phyloP scores from a whole-genome alignment of 2,888 invertebrate species.

The Brachyopa scutellaris region DNA sequence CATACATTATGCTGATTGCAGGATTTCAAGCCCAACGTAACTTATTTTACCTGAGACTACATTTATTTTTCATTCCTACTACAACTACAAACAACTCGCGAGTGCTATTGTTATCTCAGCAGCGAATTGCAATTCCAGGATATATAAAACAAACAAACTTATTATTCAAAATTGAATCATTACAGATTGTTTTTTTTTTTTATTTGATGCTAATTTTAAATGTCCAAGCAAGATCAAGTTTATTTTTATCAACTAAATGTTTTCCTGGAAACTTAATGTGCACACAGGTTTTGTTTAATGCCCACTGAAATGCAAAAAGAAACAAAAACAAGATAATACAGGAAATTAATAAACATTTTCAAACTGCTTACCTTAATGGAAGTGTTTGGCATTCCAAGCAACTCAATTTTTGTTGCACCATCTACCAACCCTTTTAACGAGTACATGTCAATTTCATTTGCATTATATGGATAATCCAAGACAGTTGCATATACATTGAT shows the following conservation, averaged over 20 bases:
- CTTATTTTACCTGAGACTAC: too few species aligned
- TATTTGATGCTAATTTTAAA: slow-evolving; percentile 78
- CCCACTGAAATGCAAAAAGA: slow-evolving; percentile 76
- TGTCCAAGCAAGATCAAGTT: slow-evolving; percentile 80
- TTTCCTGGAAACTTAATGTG: slow-evolving; percentile 79
- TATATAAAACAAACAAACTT: too few species aligned
- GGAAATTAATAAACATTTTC: slow-evolving; percentile 75
- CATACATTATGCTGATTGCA: too few species aligned
- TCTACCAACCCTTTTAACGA: slow-evolving; percentile 79
- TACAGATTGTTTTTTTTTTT: too few species aligned
- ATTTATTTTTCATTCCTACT: too few species aligned
- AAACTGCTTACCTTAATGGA: slow-evolving; percentile 74
- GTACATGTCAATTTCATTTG: slow-evolving; percentile 82
- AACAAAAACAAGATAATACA: slow-evolving; percentile 68
- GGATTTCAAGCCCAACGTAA: too few species aligned
- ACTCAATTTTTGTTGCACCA: slow-evolving; percentile 78
- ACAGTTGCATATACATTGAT: slow-evolving; percentile 86
- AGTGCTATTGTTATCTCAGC: too few species aligned
- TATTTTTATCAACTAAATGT: slow-evolving; percentile 78
- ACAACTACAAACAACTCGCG: too few species aligned
- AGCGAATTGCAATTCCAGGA: too few species aligned
- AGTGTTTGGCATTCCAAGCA: slow-evolving; percentile 83
- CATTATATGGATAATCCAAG: slow-evolving; percentile 87
- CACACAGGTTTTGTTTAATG: slow-evolving; percentile 74
- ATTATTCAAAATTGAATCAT: too few species aligned